A percentile compares a stretch with the other conserved stretches of the same genome.
Evolutionary conservation across 2,888 invertebrate species (phyloP).

Genomic region (Criorhina ranunculi): DNA sequence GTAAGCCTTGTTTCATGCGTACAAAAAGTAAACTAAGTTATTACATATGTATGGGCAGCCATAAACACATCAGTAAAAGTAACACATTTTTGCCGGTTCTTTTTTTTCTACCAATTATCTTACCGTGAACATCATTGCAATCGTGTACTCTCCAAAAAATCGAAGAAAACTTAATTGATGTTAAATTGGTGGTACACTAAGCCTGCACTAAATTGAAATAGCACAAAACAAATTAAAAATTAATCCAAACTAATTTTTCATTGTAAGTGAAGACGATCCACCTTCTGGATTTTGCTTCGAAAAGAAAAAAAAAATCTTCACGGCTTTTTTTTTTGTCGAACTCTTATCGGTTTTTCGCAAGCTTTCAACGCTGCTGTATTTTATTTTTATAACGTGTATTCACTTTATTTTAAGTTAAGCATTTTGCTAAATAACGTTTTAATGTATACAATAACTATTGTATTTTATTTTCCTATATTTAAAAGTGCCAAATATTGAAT

Average conservation of each 20-base stretch:
- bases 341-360: slow-evolving; percentile 73
- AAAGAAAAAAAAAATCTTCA: slow-evolving; percentile 46
- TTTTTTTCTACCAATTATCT: slow-evolving; percentile 77
- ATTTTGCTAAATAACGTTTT: slow-evolving; percentile 35
- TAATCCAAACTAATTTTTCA: slow-evolving; percentile 45
- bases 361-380: slow-evolving; percentile 47
- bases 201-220: slow-evolving; percentile 20
- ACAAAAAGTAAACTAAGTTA: slow-evolving; percentile 31
- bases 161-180: slow-evolving; percentile 33
- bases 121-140: slow-evolving; percentile 86
- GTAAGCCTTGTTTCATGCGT: slow-evolving; percentile 45
- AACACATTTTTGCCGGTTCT: slow-evolving; percentile 64
- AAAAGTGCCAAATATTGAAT: slow-evolving; percentile 51
- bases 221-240: slow-evolving; percentile 40
- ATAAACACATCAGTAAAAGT: slow-evolving; percentile 23
- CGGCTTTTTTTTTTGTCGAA: slow-evolving; percentile 55
- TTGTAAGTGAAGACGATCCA: slow-evolving; percentile 26
- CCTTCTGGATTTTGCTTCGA: slow-evolving; percentile 22
- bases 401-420: slow-evolving; percentile 49
- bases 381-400: slow-evolving; percentile 26
- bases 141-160: slow-evolving; percentile 52
- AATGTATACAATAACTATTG: slow-evolving; percentile 49
- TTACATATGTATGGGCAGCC: background rate
- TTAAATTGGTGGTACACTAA: slow-evolving; percentile 34
- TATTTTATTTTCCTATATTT: slow-evolving; percentile 38